Conservation (phyloP, 23 tunicate genomes). For the Botrylloides violaceus region DNA sequence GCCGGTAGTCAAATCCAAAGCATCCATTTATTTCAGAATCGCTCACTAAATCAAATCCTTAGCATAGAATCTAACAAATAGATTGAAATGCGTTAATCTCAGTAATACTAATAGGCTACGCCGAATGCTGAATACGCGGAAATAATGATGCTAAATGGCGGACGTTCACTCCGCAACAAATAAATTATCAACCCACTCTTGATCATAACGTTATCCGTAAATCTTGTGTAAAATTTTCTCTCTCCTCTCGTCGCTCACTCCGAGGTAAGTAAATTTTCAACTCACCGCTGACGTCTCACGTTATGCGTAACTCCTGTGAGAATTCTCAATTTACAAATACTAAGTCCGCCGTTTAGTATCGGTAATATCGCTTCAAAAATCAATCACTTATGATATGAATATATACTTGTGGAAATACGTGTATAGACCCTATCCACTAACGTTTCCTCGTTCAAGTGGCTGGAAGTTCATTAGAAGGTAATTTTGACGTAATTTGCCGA, state of each 20-base stretch:
- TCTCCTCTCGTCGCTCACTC: no score
- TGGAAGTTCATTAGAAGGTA: slow-evolving; percentile 13
- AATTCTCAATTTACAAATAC: no score
- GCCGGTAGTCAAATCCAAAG: slow-evolving; percentile 50
- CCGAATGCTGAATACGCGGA: slow-evolving; percentile 4
- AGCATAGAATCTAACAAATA: background rate
- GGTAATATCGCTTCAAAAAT: no score
- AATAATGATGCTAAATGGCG: no score
- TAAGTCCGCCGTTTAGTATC: no score
- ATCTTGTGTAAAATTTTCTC: no score
- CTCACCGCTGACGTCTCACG: no score
- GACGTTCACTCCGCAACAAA: background rate
- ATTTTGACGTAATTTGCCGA: slow-evolving; percentile 17
- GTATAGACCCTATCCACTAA: background rate
- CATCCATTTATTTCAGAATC: slow-evolving; percentile 38
- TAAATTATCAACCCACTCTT: no score
- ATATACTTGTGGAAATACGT: background rate
- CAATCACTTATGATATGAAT: background rate
- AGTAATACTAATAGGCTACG: background rate
- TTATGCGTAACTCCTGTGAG: no score
- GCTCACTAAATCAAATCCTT: background rate
- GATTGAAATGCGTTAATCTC: background rate
- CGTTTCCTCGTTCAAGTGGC: background rate
- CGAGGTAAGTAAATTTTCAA: no score
- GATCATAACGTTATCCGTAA: no score